These are phyloP conservation scores for Pachycephus smyrnensis DNA, from an alignment of 2,888 invertebrate genomes.

Conservation along the genomic window DNA sequence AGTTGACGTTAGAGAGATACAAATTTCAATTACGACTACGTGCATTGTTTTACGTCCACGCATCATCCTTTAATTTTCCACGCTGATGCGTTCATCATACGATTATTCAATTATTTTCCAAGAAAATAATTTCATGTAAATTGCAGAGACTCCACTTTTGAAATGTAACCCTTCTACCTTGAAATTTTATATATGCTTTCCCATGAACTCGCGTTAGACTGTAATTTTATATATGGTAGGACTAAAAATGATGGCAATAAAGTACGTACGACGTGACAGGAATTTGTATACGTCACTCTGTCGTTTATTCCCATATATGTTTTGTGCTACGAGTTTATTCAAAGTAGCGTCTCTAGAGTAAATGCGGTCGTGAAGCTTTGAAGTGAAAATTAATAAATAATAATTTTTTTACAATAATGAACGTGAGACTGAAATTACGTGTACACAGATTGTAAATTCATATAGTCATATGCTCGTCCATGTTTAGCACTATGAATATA, in stretches of 20 bases:
- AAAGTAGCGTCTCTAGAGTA: not conserved
- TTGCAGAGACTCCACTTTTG: not conserved
- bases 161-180: not conserved
- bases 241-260: not conserved
- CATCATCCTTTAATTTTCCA: not conserved
- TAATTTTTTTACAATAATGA: not conserved
- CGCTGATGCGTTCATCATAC: not conserved
- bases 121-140: not conserved
- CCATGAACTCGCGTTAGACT: not conserved
- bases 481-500: not conserved
- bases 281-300: not conserved
- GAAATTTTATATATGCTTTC: not conserved
- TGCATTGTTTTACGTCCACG: not conserved
- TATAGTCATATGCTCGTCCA: not conserved
- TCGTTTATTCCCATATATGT: not conserved
- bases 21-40: not conserved
- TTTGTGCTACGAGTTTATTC: not conserved
- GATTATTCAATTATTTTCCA: not conserved
- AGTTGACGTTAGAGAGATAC: not conserved
- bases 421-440: not conserved
- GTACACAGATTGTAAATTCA: not conserved
- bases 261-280: not conserved
- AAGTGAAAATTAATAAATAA: not conserved
- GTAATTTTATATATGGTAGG: not conserved
- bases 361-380: not conserved